A percentile compares a stretch with the other conserved stretches of the same genome.
phyloP scores from a whole-genome alignment of 53 echinoderm and acorn worm genomes.

The Temnopleurus reevesii region DNA sequence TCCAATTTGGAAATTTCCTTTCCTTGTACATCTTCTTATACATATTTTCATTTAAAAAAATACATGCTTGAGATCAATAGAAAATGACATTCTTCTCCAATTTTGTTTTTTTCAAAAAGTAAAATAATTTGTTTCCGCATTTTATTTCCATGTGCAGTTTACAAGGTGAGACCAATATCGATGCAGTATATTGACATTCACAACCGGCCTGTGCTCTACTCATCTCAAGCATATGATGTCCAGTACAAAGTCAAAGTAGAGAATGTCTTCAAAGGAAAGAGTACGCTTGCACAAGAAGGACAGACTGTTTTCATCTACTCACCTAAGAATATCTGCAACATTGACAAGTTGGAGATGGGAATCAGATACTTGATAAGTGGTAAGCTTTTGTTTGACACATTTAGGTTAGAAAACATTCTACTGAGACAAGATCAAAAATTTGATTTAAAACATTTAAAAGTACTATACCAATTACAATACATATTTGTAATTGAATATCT shows the following conservation, averaged over 20 bases:
- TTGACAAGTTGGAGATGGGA: slow-evolving; percentile 48
- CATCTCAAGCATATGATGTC: slow-evolving; percentile 42
- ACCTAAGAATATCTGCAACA: slow-evolving; percentile 55
- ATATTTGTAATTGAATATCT: too few relatives aligned
- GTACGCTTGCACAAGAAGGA: neutral
- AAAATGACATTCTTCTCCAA: too few relatives aligned
- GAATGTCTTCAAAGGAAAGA: slow-evolving; percentile 73
- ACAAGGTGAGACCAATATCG: slow-evolving; percentile 23
- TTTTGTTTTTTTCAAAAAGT: neutral
- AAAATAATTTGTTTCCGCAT: neutral
- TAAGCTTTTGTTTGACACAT: too few relatives aligned
- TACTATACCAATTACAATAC: too few relatives aligned
- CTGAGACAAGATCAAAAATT: too few relatives aligned
- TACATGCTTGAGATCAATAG: too few relatives aligned
- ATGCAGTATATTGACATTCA: neutral
- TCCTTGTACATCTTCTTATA: too few relatives aligned
- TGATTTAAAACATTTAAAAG: too few relatives aligned
- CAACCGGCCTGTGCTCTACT: neutral
- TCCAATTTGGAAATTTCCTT: too few relatives aligned
- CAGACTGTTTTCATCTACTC: slow-evolving; percentile 60
- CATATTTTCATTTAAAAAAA: too few relatives aligned
- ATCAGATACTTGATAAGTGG: slow-evolving; percentile 51
- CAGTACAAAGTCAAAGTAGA: slow-evolving; percentile 72
- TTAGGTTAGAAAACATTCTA: too few relatives aligned
- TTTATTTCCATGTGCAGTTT: neutral